Evolutionary conservation across 2,797 vertebrate species (phyloP).

Genomic region (Tapirus indicus): DNA sequence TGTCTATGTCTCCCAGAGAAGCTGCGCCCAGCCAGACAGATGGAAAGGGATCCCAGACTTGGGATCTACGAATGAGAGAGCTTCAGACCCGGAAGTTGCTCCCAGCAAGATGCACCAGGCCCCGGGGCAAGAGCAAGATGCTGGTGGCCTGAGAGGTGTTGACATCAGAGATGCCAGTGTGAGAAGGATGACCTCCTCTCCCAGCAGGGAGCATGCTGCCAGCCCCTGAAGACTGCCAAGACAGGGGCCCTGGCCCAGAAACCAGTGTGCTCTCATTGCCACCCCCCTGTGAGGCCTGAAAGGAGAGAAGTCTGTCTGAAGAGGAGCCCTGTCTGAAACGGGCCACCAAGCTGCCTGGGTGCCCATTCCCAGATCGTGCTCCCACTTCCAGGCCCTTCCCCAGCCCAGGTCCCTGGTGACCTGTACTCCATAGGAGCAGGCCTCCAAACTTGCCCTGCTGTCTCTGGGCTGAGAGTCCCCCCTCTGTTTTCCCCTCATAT

Average conservation of each 20-base stretch:
- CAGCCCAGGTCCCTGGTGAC: not conserved
- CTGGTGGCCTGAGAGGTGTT: slow-evolving; percentile 39
- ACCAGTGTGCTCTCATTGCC: not conserved
- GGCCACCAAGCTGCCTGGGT: not conserved
- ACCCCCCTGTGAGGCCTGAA: not conserved
- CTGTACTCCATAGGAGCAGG: not conserved
- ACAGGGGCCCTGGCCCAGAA: not conserved
- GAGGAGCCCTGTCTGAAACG: slow-evolving; percentile 39
- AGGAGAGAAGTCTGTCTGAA: slow-evolving; percentile 36
- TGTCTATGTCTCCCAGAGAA: slow-evolving; percentile 77
- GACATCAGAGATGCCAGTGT: not conserved
- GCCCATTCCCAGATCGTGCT: not conserved
- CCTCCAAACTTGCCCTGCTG: not conserved
- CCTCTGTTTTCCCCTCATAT: not conserved
- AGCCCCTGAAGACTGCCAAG: slow-evolving; percentile 45
- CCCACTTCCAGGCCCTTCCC: not conserved
- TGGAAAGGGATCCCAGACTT: slow-evolving; percentile 65
- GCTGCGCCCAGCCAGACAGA: slow-evolving; percentile 74
- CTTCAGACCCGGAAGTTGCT: slow-evolving; percentile 70
- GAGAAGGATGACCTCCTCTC: slow-evolving; percentile 21
- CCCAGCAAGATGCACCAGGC: slow-evolving; percentile 54
- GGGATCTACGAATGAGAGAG: slow-evolving; percentile 59
- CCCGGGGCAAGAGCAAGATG: slow-evolving; percentile 59
- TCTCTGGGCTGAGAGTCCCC: not conserved
- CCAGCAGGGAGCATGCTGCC: not conserved